Evolutionary conservation across 1,140 invertebrate species (phyloP).

Genomic region (Saxidomus purpurata): DNA sequence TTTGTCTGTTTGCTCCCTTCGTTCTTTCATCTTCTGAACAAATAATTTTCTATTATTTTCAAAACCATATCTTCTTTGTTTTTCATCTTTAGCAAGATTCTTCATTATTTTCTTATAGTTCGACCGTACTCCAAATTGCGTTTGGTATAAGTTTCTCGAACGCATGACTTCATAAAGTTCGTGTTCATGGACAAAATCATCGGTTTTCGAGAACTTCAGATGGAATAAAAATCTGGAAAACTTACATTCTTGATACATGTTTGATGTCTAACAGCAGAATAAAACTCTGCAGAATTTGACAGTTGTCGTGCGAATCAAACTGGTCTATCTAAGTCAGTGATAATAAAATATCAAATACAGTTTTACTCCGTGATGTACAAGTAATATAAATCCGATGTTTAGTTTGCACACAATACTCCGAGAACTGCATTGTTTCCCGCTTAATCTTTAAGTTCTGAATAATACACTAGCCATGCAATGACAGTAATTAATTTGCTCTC

Average conservation of each 20-base stretch:
- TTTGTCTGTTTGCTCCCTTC: conserved; percentile 35
- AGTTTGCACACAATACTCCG: no score
- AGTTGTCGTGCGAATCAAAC: no score
- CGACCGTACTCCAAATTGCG: conserved; percentile 48
- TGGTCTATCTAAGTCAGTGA: no score
- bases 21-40: conserved; percentile 56
- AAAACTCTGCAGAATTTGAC: neutral
- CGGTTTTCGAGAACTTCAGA: conserved; percentile 48
- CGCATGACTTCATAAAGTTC: conserved; percentile 64
- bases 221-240: conserved; percentile 60
- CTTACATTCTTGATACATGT: conserved; percentile 40
- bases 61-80: conserved; percentile 37
- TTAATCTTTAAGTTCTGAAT: no score
- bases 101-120: conserved; percentile 51
- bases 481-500: no score
- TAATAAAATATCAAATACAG: no score
- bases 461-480: no score
- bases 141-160: conserved; percentile 59
- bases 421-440: no score
- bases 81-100: conserved; percentile 51
- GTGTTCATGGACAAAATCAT: conserved; percentile 57
- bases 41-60: conserved; percentile 59
- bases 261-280: conserved; percentile 1
- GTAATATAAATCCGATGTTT: no score
- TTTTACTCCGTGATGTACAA: no score